Conservation (phyloP, 2,797 vertebrate species). For the Dromococcyx pavoninus region DNA sequence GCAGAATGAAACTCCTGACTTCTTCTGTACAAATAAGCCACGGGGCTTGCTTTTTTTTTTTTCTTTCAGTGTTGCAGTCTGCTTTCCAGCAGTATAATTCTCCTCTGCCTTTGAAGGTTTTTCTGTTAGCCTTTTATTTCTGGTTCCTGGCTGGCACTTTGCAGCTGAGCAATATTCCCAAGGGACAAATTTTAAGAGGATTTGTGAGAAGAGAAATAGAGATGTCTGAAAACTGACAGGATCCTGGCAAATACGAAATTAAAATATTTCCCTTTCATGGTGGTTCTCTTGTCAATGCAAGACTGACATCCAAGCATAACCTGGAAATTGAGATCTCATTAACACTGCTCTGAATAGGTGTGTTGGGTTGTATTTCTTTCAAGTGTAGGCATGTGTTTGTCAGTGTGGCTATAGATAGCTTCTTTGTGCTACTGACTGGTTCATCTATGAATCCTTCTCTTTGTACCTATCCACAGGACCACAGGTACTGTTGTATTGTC, state of each 20-base stretch:
- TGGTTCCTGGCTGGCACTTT: not conserved
- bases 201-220: slow-evolving; percentile 35
- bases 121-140: not conserved
- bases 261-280: slow-evolving; percentile 31
- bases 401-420: not conserved
- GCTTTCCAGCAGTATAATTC: slow-evolving; percentile 11
- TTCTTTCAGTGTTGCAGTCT: not conserved
- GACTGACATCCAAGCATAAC: slow-evolving; percentile 36
- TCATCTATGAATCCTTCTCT: not conserved
- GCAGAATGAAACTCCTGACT: not conserved
- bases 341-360: not conserved
- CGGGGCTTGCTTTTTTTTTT: not conserved
- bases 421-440: not conserved
- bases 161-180: not conserved
- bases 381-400: fast-evolving
- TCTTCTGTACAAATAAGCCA: not conserved
- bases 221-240: slow-evolving; percentile 54
- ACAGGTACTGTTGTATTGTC: not conserved
- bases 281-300: not conserved
- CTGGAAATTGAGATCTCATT: slow-evolving; percentile 37
- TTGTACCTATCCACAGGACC: not conserved
- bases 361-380: not conserved
- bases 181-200: slow-evolving; percentile 5
- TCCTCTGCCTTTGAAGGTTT: slow-evolving; percentile 14
- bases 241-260: slow-evolving; percentile 39